phyloP scores from a whole-genome alignment of 2,113 vertebrate species.

The Eulacestoma nigropectus region DNA sequence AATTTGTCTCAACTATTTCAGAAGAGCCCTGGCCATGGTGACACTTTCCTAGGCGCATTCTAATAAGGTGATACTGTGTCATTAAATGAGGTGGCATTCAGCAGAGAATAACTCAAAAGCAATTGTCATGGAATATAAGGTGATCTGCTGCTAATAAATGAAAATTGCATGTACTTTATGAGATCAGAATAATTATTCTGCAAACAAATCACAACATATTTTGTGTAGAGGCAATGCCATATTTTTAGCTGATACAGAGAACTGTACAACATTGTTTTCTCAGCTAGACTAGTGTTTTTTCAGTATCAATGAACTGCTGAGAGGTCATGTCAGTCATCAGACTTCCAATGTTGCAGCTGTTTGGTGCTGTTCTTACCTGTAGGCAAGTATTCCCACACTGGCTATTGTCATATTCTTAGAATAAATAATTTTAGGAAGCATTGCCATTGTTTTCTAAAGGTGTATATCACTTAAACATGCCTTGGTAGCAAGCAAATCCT shows the following conservation, averaged over 20 bases:
- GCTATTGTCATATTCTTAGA: constrained; percentile 14
- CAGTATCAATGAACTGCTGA: background rate
- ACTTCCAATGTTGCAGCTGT: background rate
- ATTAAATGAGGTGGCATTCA: constrained; percentile 43
- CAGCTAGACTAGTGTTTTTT: background rate
- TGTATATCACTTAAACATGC: background rate
- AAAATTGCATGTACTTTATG: background rate
- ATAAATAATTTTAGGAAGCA: constrained; percentile 41
- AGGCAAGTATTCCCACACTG: constrained; percentile 20
- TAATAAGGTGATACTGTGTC: constrained; percentile 60
- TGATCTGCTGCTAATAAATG: constrained; percentile 45
- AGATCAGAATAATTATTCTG: constrained; percentile 18
- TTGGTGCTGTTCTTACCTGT: background rate
- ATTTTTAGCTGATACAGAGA: background rate
- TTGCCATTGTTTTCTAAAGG: background rate
- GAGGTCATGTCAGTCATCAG: background rate
- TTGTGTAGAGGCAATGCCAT: background rate
- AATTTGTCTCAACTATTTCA: constrained; percentile 73
- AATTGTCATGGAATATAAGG: constrained; percentile 50
- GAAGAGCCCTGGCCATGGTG: constrained; percentile 51
- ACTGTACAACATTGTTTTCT: background rate
- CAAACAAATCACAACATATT: background rate
- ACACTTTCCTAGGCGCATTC: constrained; percentile 63
- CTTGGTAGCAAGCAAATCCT: background rate
- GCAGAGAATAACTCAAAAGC: constrained; percentile 35